Base-by-base conservation (phyloP, 2,797 vertebrate genomes). In the Anomalospiza imberbis region DNA sequence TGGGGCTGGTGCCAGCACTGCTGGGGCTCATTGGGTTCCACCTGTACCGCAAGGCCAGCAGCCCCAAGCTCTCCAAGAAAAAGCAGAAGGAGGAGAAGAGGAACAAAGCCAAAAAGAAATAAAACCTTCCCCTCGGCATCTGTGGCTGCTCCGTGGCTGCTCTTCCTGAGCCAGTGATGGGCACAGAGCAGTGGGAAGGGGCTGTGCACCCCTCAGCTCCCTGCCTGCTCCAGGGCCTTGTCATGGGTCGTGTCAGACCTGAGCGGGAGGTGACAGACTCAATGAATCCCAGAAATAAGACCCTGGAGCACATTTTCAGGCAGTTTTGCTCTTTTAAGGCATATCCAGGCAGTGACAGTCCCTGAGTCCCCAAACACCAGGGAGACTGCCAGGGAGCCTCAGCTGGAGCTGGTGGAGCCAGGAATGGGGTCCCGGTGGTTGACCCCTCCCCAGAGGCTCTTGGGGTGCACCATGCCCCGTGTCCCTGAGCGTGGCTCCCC, bases 21-120 rank as follows among this genome's bases (percentile, higher is more conserved):
- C 97, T 99, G 60, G 98, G 98, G 71, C 93, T 99, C 95, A 99
- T 99, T 80, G 99, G 99, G 16, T 98, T 98, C 94, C 99, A 99
- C 97, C 98, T 99, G 48, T 99, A 99, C 97, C 98, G 97, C 93
- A 99, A 99, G 95, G 98, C 99, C 95, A 98, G 82, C 28, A 92
- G 94, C 31, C 98, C 99, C 94, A 98, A 97, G 89, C 89, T 98
- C 12, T 98, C 97, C 98, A 99, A 99, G 98, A 99, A 99, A 98
- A 99, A 99, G 96, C 97, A 98, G 76, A 99, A 99, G 96, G 98
- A 98, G 88, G 99, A 99, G 79, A 99, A 99, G 98, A 99, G 98
- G 97, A 99, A 98, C 98, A 98, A 98, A 96, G 97, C 96, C 91
- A 99, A 99, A 98, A 99, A 98, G 97, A 99, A 99, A 99, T 99